Percentiles rank a stretch among this genome's conserved stretches.
Conservation (phyloP, 2,113 vertebrate species). For the Seriola quinqueradiata region DNA sequence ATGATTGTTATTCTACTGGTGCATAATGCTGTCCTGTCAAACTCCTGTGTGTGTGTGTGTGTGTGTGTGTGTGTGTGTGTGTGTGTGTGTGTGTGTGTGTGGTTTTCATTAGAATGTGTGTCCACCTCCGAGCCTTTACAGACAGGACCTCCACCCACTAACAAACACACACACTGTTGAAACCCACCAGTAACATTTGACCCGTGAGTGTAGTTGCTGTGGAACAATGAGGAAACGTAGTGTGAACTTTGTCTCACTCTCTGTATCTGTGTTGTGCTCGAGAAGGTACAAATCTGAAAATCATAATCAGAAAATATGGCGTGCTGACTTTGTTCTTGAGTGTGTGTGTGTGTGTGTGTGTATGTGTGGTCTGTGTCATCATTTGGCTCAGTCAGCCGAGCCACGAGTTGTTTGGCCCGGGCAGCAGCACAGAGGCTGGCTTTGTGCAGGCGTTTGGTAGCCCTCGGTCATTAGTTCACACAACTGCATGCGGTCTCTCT, state of each 20-base stretch:
- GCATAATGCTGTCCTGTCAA: slow-evolving; percentile 63
- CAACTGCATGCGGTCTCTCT: slow-evolving; percentile 54
- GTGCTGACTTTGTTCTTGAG: background rate
- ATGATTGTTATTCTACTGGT: slow-evolving; percentile 69
- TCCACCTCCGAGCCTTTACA: slow-evolving; percentile 16
- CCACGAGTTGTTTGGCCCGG: slow-evolving; percentile 74
- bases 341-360: slow-evolving; percentile 2
- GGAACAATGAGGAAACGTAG: background rate
- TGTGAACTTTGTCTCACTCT: background rate
- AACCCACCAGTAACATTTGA: slow-evolving; percentile 27
- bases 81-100: slow-evolving; percentile 16
- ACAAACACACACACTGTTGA: slow-evolving; percentile 19
- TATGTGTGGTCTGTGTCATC: slow-evolving; percentile 48
- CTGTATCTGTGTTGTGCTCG: background rate
- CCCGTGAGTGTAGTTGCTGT: background rate
- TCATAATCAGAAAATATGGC: slow-evolving; percentile 7
- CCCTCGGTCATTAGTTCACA: slow-evolving; percentile 79
- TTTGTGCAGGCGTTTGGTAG: slow-evolving; percentile 68
- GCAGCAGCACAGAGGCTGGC: slow-evolving; percentile 69
- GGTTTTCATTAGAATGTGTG: slow-evolving; percentile 48
- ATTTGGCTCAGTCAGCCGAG: slow-evolving; percentile 48
- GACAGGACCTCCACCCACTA: slow-evolving; percentile 12
- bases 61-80: slow-evolving; percentile 11
- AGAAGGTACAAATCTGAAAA: slow-evolving; percentile 22
- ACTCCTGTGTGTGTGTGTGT: slow-evolving; percentile 40